Base-by-base conservation (phyloP, 2,888 invertebrate genomes). In the Pycnomerus fuliginosus region DNA sequence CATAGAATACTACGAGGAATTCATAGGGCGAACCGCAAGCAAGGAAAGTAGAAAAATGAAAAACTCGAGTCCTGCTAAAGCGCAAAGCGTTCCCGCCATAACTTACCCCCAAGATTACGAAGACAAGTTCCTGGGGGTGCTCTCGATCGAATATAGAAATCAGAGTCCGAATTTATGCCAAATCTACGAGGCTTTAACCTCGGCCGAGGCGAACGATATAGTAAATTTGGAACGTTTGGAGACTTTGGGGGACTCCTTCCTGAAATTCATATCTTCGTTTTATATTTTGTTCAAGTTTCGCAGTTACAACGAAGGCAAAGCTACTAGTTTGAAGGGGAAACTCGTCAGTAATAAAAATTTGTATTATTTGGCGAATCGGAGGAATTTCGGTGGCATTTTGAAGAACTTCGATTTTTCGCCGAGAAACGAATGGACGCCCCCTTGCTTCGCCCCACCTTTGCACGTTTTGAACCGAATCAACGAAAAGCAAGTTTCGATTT, bases 191-290 rank as follows among this genome's bases (percentile, higher is more conserved):
- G 86, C 90, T 0, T 64, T 93, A 1, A 90, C 90, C 0, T 77
- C 85, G 1, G 81, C 84, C 20, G 80, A 80, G 44, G 82, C 87
- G 0, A 76, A 83, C 48, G 94, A 95, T 61, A 78, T 80, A 3
- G 82, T 92, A 51, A 80, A 90, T 65, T 69, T 90, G 56, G 95
- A 96, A 65, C 74, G 92, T 1, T 73, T 86, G 8, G 94, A 95
- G 71, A 90, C 90, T 0, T 77, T 96, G 2, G 96, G 95, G 0
- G 95, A 96, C 68, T 86, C 92, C 0, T 89, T 88, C 69, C 74
- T 96, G 3, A 95, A 96, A 72, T 86, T 84, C 57, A 81, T 85
- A 1, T 76, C 82, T 1, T 85, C 87, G 0, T 69, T 90, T 2
- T 89, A 82, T 66, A 73, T 93, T 12, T 87, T 80, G 64, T 79